Conservation (phyloP, 2,888 invertebrate genomes). For the Parascotia fuliginaria region DNA sequence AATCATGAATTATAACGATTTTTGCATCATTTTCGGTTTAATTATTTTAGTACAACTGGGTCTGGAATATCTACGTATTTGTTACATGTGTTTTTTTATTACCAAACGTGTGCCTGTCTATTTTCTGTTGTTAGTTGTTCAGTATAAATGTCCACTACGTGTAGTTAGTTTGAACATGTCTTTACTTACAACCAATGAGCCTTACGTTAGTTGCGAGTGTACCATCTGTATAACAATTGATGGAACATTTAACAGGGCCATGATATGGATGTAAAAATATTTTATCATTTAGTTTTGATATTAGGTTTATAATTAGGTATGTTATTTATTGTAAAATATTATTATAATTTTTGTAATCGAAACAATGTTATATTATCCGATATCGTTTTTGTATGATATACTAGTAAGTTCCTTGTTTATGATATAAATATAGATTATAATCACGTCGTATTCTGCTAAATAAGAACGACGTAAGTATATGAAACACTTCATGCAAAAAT, state of each 20-base stretch:
- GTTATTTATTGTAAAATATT: too few species aligned
- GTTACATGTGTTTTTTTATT: neutral
- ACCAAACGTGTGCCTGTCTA: neutral
- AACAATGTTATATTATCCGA: too few species aligned
- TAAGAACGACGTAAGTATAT: too few species aligned
- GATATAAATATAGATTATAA: too few species aligned
- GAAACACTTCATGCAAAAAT: too few species aligned
- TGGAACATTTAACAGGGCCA: too few species aligned
- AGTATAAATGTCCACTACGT: neutral
- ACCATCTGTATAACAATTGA: neutral
- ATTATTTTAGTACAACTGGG: neutral
- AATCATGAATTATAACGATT: too few species aligned
- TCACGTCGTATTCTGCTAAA: too few species aligned
- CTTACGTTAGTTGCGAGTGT: too few species aligned
- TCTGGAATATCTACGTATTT: neutral
- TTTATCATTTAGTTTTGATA: neutral
- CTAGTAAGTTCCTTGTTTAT: too few species aligned
- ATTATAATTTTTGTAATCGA: too few species aligned
- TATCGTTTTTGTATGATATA: too few species aligned
- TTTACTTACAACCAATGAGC: neutral
- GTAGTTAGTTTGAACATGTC: neutral
- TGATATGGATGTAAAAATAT: neutral
- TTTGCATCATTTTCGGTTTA: neutral
- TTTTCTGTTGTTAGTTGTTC: neutral
- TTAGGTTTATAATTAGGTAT: neutral